Base-by-base conservation (phyloP, 2,888 invertebrate species). In the Hofmannophila pseudospretella region DNA sequence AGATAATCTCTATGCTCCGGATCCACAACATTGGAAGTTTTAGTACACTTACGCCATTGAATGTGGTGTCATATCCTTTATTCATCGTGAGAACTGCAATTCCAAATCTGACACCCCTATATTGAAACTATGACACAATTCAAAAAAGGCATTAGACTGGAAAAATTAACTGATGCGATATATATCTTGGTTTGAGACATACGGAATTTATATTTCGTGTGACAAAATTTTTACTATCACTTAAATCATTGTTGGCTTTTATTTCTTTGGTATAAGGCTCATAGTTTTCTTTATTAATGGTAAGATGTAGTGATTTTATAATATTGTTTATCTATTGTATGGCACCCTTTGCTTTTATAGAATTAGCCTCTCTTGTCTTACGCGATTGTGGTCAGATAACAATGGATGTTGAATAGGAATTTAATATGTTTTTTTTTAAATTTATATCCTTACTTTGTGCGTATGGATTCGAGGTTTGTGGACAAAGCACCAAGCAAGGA, bases 121-220 rank as follows among this genome's bases (percentile, higher is more conserved):
- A 69, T 61, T 64, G 64, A 63, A 64, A 60, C 66, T 60, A 61
- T 61, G 61, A 54, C 45, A 49, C 58, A 44, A 80, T 82, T 78
- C 70, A 80, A 51, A 51, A 49, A 54, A 82, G 77, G 84, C 77
- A 78, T 72, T 62, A 75, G 78, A 64, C 70, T 70, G 78, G 72
- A 78, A 84, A 81, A 77, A 80, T 75, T 73, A 71, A 77, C 76
- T 67, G 73, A 81, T 79, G 69, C 74, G 70, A 69, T 74, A 74
- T 76, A 71, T 66, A 49, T 59, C 51, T 55, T 28, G 32, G 16
- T 30, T 34, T 42, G 56, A 64, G 62, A 58, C 57, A 60, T 62
- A 64, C 54, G 56, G 48, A 60, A 57, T 64, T 61, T 61, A 28
- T 60, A 61, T 67, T 68, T 58, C 45, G 51, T 48, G 50, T 40